Evolutionary conservation across 2,888 invertebrate genomes (phyloP).

Genomic region (Lasioglossum calceatum): DNA sequence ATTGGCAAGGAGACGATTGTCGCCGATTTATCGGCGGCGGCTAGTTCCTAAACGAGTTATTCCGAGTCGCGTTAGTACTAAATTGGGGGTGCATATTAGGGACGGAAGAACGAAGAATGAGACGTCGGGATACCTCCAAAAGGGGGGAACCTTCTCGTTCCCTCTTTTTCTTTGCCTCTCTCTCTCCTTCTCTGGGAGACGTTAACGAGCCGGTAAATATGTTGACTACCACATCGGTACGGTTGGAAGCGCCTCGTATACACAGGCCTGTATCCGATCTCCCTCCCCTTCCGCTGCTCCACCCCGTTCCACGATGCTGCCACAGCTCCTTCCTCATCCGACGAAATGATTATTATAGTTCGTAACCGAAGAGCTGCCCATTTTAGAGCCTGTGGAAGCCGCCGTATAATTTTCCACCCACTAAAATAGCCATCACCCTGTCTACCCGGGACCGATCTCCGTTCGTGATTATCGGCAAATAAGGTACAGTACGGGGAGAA

Average conservation of each 20-base stretch:
- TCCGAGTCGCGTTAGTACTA: conserved; percentile 59
- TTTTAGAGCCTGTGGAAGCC: conserved; percentile 84
- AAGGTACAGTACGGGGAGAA: conserved; percentile 81
- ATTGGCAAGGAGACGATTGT: conserved; percentile 28
- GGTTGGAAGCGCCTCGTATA: conserved; percentile 65
- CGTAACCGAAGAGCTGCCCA: conserved; percentile 84
- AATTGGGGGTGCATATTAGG: conserved; percentile 64
- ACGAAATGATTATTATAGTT: conserved; percentile 84
- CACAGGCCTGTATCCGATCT: conserved; percentile 40
- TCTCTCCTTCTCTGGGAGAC: conserved; percentile 75
- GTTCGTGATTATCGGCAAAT: conserved; percentile 83
- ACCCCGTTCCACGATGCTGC: conserved; percentile 8
- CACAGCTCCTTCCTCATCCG: conserved; percentile 72
- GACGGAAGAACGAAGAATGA: conserved; percentile 61
- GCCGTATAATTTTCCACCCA: conserved; percentile 85
- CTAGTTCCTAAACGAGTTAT: conserved; percentile 52
- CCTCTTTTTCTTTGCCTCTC: neutral
- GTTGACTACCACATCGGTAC: conserved; percentile 82
- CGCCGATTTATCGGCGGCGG: conserved; percentile 7
- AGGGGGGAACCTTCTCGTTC: conserved; percentile 40
- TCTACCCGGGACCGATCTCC: conserved; percentile 77
- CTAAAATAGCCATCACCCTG: conserved; percentile 83
- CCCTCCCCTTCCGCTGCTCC: conserved; percentile 20
- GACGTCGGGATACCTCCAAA: conserved; percentile 51
- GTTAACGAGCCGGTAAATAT: conserved; percentile 85